Base-by-base conservation (phyloP, 1,140 invertebrate genomes). In the Pseudoatta argentina region DNA sequence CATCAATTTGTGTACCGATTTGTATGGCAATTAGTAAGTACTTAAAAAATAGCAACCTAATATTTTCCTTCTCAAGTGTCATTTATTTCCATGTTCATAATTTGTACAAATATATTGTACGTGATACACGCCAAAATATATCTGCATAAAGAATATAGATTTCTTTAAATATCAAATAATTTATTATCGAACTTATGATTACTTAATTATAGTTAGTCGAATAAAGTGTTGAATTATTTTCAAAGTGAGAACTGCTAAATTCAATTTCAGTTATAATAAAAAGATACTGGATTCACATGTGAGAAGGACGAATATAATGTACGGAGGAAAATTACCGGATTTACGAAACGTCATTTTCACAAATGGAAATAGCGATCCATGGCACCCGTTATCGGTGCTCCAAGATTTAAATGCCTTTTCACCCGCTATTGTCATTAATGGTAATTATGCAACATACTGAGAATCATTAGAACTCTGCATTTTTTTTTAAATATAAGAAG, bases 331-430 rank as follows among this genome's bases (percentile, higher is more conserved):
- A 51, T 72, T 93, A 10, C 96, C 96, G 0, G 93, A 95, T 10
- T 95, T 96, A 1, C 95, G 95, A 81, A 97, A 96, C 87, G 96
- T 97, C 2, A 96, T 97, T 66, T 96, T 97, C 91, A 96, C 96
- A 81, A 97, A 97, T 88, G 97, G 97, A 3, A 92, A 92, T 34
- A 92, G 97, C 6, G 97, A 97, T 92, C 97, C 97, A 1, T 97
- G 97, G 97, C 96, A 96, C 88, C 91, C 95, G 1, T 95, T 97
- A 12, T 97, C 97, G 6, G 95, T 97, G 55, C 92, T 96, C 3
- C 91, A 96, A 12, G 94, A 95, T 71, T 89, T 97, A 10, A 96
- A 96, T 48, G 91, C 94, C n/a, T 87, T 86, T 3, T 95, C 96
- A 3, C 96, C 96, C 0, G 96, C 96, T 14, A 95, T 96, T 59